phyloP scores from a whole-genome alignment of 1,140 invertebrate species.

The Zeugodacus cucurbitae region DNA sequence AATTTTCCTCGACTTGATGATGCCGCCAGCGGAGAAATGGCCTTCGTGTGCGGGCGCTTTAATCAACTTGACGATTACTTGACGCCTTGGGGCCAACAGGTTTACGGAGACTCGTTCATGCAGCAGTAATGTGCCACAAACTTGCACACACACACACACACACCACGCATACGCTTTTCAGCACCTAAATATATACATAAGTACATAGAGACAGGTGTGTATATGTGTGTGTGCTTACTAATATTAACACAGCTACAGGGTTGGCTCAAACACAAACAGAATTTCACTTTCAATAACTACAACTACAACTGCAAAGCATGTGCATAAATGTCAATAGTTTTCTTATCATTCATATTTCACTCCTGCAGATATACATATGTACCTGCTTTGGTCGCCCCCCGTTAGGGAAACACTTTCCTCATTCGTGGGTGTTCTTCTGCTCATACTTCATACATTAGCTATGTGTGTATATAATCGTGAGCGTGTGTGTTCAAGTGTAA shows the following conservation, averaged over 20 bases:
- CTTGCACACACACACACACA: not conserved
- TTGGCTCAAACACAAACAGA: not conserved
- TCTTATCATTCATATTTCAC: not conserved
- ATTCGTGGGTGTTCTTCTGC: not conserved
- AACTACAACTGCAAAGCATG: not conserved
- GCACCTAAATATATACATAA: not conserved
- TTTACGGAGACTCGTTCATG: not conserved
- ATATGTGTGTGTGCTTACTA: not conserved
- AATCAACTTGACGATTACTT: slow-evolving; percentile 11
- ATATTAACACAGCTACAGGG: not conserved
- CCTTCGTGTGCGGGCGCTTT: not conserved
- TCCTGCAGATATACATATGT: not conserved
- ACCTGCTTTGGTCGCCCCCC: not conserved
- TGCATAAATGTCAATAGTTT: not conserved
- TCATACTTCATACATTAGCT: not conserved
- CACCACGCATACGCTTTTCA: too few species aligned
- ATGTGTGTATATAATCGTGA: too few species aligned
- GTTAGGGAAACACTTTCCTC: not conserved
- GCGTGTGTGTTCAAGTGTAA: not conserved
- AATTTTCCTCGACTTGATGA: not conserved
- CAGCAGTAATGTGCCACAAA: not conserved
- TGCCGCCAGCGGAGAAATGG: not conserved
- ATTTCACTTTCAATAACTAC: not conserved
- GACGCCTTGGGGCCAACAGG: not conserved
- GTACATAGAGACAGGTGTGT: not conserved